Evolutionary conservation across 2,113 vertebrate genomes (phyloP), one percentile per base, ranked within the genome.

Genomic region (Oncorhynchus masou): DNA sequence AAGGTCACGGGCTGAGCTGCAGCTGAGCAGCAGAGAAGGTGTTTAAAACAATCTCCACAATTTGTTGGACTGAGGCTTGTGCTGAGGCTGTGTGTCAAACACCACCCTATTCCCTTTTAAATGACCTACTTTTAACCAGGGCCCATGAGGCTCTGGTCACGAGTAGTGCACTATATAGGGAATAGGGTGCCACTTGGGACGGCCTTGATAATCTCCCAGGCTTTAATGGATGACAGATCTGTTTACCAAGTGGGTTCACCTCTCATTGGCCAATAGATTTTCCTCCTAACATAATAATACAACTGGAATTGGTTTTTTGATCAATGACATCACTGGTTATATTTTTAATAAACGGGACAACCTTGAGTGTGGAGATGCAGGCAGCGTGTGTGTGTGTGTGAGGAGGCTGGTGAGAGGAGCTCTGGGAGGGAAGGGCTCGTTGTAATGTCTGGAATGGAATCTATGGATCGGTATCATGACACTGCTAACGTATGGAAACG

Each of bases 291-390:
- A 78, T 82, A 89, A 88, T 91, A 91, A 92, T 87, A 90, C 88
- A 88, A 90, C 79, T 87, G 87, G 87, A 92, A 94, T 93, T 87
- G 91, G 88, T 84, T 92, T 91, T 91, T 91, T 92, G 92, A 92
- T 93, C 89, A 92, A 91, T 92, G 90, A 90, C 92, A 93, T 92
- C 88, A 88, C 87, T 89, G 88, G 83, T 89, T 91, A 88, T 90
- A 91, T 93, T 92, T 90, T 92, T 90, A 92, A 93, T 93, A 90
- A 92, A 88, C 82, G 76, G 80, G 45, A 84, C 89, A 91, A 93
- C 92, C 92, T 93, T 92, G 91, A 93, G 88, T 79, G 71, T 75
- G 77, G 70, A 79, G 74, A 74, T 77, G 45, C 57, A 48, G n/a
- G 59, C 34, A 22, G 22, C 24, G 29, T 20, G 7, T 31, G 65